phyloP scores from a whole-genome alignment of 2,888 invertebrate genomes.

The Phengaris arion region DNA sequence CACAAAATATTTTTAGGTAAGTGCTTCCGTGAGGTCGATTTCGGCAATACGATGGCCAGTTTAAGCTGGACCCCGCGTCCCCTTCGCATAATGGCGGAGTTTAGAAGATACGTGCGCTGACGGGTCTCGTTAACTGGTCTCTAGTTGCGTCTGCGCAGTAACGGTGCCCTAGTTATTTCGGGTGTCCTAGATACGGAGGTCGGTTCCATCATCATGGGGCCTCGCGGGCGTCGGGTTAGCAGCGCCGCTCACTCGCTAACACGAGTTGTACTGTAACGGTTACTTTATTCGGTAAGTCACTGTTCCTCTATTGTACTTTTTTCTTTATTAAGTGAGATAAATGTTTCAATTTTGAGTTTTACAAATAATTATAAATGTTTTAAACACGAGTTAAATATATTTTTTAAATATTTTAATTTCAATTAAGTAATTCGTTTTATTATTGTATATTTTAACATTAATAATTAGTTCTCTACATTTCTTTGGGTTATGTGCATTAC shows the following conservation, averaged over 20 bases:
- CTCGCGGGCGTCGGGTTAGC: constrained; percentile 55
- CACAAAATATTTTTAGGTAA: constrained; percentile 33
- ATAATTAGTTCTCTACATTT: neutral
- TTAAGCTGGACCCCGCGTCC: constrained; percentile 39
- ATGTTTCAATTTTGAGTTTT: neutral
- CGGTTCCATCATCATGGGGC: constrained; percentile 75
- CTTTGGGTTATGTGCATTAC: neutral
- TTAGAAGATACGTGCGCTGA: constrained; percentile 40
- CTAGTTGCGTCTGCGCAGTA: constrained; percentile 69
- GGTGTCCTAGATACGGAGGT: constrained; percentile 74
- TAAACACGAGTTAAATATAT: neutral
- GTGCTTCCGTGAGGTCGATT: constrained; percentile 61
- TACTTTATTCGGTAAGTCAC: constrained; percentile 26
- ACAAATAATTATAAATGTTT: neutral
- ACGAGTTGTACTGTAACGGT: constrained; percentile 44
- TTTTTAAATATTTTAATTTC: neutral
- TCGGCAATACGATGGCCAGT: constrained; percentile 51
- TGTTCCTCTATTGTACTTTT: neutral
- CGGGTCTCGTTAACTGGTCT: constrained; percentile 46
- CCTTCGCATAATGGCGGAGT: neutral
- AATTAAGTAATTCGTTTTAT: neutral
- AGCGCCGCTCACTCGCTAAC: constrained; percentile 42
- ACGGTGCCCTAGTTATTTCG: constrained; percentile 76
- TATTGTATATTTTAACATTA: neutral
- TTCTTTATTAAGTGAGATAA: neutral